Evolutionary conservation across 1,140 invertebrate species (phyloP).

Genomic region (Zaprionus camerounensis): DNA sequence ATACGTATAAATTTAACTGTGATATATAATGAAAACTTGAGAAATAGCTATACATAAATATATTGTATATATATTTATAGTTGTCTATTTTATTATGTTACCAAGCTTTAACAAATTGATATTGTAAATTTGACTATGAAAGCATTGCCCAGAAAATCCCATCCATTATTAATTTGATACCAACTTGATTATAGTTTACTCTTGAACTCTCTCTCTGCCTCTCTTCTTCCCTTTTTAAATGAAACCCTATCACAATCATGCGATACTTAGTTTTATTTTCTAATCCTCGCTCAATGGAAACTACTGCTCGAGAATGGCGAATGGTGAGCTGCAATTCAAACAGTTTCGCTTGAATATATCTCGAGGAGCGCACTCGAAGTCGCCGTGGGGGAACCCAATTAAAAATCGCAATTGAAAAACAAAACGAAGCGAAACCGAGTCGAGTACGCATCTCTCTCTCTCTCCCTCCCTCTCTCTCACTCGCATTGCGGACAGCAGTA

Average conservation of each 20-base stretch:
- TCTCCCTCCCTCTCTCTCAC: neutral
- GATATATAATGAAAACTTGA: too few species aligned
- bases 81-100: too few species aligned
- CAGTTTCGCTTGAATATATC: conserved; percentile 6
- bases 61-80: too few species aligned
- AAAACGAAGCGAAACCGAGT: neutral
- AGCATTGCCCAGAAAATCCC: neutral
- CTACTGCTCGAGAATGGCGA: neutral
- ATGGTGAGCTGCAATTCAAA: neutral
- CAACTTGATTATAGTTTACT: neutral
- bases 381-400: conserved; percentile 6
- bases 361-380: conserved; percentile 10
- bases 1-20: too few species aligned
- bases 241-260: neutral
- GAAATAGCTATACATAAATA: too few species aligned
- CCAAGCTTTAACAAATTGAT: too few species aligned
- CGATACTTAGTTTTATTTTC: neutral
- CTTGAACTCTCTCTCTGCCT: neutral
- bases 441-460: neutral
- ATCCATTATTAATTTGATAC: neutral
- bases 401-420: conserved; percentile 7
- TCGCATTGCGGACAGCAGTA: neutral
- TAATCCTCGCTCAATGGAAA: conserved; percentile 3
- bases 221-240: neutral
- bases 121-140: too few species aligned